phyloP scores from a whole-genome alignment of 2,797 vertebrate genomes.

The Tinamus major region DNA sequence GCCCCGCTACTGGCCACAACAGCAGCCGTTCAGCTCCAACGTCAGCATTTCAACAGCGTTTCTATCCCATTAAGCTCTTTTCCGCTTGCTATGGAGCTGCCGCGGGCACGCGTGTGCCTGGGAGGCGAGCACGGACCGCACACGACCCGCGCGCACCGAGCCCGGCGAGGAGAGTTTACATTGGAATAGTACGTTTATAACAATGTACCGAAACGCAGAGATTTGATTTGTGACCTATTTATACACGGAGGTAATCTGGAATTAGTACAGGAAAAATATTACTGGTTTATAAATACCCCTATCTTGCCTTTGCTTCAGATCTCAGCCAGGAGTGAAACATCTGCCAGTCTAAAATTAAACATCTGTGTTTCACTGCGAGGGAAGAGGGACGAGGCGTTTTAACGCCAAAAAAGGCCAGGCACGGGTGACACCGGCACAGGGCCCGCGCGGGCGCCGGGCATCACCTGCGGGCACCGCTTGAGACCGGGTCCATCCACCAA shows the following conservation, averaged over 20 bases:
- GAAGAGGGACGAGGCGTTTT: conserved; percentile 17
- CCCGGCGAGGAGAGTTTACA: conserved; percentile 9
- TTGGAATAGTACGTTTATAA: conserved; percentile 50
- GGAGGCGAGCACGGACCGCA: background rate
- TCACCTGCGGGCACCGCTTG: background rate
- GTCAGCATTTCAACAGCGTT: background rate
- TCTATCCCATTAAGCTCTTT: background rate
- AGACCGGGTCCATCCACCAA: too few species aligned
- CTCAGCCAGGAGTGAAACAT: conserved; percentile 67
- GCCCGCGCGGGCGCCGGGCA: background rate
- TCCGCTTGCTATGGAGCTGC: background rate
- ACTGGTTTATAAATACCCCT: conserved; percentile 65
- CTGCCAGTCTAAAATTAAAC: conserved; percentile 71
- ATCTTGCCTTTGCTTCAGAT: conserved; percentile 48
- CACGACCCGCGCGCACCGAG: background rate
- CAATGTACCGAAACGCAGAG: background rate
- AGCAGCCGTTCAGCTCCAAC: background rate
- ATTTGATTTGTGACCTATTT: conserved; percentile 74
- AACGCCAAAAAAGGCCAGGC: conserved; percentile 68
- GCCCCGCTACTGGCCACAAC: fast-evolving
- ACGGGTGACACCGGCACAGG: background rate
- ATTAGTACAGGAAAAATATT: conserved; percentile 65
- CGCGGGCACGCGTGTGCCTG: background rate
- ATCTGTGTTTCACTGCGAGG: conserved; percentile 34
- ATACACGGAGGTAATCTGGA: conserved; percentile 70